These are phyloP conservation scores for Pyrgus malvae DNA, from an alignment of 2,888 invertebrate genomes.

Conservation along the genomic window DNA sequence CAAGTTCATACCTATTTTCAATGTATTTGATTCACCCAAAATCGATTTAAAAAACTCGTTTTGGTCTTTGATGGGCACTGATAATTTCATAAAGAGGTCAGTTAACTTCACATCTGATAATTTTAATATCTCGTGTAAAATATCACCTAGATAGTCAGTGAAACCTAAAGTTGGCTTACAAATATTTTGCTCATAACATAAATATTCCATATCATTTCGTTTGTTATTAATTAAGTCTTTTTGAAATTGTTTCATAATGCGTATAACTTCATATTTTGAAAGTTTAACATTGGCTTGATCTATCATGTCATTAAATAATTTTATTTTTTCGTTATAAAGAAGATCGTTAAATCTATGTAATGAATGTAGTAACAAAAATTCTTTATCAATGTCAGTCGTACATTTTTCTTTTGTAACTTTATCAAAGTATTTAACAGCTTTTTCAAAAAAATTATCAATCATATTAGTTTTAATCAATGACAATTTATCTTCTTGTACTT, in stretches of 20 bases:
- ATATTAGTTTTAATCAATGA: background rate
- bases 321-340: slow-evolving; percentile 27
- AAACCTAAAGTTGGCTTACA: slow-evolving; percentile 48
- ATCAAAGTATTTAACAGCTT: background rate
- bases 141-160: slow-evolving; percentile 43
- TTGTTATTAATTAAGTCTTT: slow-evolving; percentile 35
- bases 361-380: slow-evolving; percentile 41
- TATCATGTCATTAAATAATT: slow-evolving; percentile 3
- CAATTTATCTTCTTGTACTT: background rate
- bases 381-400: slow-evolving; percentile 33
- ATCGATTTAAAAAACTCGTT: slow-evolving; percentile 37
- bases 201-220: slow-evolving; percentile 39
- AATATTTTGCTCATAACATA: slow-evolving; percentile 40
- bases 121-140: slow-evolving; percentile 41
- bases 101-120: slow-evolving; percentile 39
- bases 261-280: background rate
- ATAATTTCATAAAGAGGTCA: slow-evolving; percentile 28
- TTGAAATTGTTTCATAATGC: slow-evolving; percentile 15
- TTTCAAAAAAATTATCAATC: background rate
- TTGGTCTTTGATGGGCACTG: slow-evolving; percentile 29
- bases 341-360: slow-evolving; percentile 38
- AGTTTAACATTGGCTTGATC: background rate
- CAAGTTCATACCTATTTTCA: slow-evolving; percentile 32
- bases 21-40: slow-evolving; percentile 36
- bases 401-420: background rate